Base-by-base conservation (phyloP, 2,888 invertebrate genomes). In the Matsumyia berberina region DNA sequence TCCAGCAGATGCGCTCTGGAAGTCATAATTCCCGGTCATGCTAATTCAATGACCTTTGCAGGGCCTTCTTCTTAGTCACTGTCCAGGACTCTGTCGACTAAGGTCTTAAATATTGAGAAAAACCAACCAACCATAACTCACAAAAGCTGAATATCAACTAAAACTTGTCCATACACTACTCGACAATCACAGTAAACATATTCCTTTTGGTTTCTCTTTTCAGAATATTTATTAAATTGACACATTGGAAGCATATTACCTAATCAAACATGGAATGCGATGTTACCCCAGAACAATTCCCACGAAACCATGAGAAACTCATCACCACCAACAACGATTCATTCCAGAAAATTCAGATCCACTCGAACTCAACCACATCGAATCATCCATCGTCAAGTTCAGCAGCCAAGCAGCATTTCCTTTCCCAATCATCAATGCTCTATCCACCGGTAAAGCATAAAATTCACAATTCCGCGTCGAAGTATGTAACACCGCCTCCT, bases 401-500 rank as follows among this genome's bases (percentile, higher is more conserved):
- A 51, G 66, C 85, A 58, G 74, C 74, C 58, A 76, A 83, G 19
- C 82, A 79, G 51, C 82, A 86, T 78, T 82, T 86, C 31, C 82
- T 77, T 39, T 66, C 86, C 57, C 86, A 86, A 53, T 83, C 86
- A 70, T 80, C 86, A 77, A 69, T 87, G 35, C 72, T 87, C 24
- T 82, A 66, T 67, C 70, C 78, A 7, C 82, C 80, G 19, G 77
- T 86, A 62, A 72, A 80, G 77, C 74, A 74, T 62, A 77, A 86
- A 74, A 29, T 81, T 37, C 66, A 76, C 37, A 85, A 67, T 8
- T 53, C 76, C 2, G 60, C 87, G n/a, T 49, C 81, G 42, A 86
- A 87, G 89, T 91, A 90, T 90, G 90, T 87, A 78, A 88, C 72
- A 76, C 86, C 55, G 87, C 89, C 69, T 87, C 88, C 51, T 89